phyloP scores from a whole-genome alignment of 1,140 invertebrate genomes.

The Cyclina sinensis region DNA sequence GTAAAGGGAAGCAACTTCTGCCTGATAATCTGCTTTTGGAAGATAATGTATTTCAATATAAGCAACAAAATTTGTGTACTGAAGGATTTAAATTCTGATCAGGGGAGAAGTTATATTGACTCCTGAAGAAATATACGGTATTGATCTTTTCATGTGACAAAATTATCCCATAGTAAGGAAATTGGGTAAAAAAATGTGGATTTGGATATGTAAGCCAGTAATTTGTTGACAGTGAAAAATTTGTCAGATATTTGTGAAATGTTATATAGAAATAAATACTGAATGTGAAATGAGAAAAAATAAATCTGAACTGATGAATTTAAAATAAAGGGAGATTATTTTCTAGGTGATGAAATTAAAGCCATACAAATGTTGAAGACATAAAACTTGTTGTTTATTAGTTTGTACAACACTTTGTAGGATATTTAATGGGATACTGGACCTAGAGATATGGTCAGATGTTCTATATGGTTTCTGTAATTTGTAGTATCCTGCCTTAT shows the following conservation, averaged over 20 bases:
- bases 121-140: background rate
- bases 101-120: background rate
- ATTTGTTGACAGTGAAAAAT: background rate
- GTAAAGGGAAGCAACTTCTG: too few relatives aligned
- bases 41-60: too few relatives aligned
- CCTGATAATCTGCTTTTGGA: too few relatives aligned
- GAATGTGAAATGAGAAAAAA: background rate
- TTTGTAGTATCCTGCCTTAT: too few relatives aligned
- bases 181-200: background rate
- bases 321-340: background rate
- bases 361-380: too few relatives aligned
- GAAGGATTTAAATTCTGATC: slow-evolving; percentile 7
- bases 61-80: background rate
- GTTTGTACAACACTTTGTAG: too few relatives aligned
- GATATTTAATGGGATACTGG: too few relatives aligned
- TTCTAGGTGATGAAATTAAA: slow-evolving; percentile 10
- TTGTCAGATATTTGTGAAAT: background rate
- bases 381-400: too few relatives aligned
- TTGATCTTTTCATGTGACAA: slow-evolving; percentile 15
- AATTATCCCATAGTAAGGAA: too few relatives aligned
- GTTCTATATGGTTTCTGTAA: too few relatives aligned
- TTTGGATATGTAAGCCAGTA: background rate
- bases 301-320: background rate
- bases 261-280: background rate
- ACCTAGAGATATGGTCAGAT: too few relatives aligned